Evolutionary conservation across 2,888 invertebrate genomes (phyloP).

Genomic region (Tryphoninae sp.): DNA sequence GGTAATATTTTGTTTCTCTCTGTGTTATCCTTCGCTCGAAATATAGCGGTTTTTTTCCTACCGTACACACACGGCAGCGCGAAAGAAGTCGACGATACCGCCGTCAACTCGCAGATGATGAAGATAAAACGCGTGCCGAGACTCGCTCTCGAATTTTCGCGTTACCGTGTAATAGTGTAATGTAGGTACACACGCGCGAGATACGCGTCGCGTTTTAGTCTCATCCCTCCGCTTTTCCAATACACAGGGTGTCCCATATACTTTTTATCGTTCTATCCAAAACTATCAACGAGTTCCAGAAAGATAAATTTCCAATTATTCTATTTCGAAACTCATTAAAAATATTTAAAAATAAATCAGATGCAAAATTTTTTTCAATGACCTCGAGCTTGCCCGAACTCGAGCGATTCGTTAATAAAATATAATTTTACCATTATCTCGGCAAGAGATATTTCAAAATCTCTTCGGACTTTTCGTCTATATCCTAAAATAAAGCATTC

Average conservation of each 20-base stretch:
- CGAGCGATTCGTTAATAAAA: no score
- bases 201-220: slow-evolving; percentile 19
- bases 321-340: not conserved
- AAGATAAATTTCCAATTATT: not conserved
- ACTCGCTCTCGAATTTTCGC: slow-evolving; percentile 19
- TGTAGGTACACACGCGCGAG: slow-evolving; percentile 25
- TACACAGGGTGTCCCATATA: slow-evolving; percentile 9
- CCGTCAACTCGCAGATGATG: slow-evolving; percentile 49
- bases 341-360: not conserved
- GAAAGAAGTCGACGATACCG: slow-evolving; percentile 36
- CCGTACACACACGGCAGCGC: not conserved
- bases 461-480: no score
- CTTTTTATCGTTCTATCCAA: not conserved
- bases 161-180: not conserved
- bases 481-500: no score
- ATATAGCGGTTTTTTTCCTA: not conserved
- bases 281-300: not conserved
- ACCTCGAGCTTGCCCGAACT: no score
- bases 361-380: no score
- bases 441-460: no score
- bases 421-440: no score
- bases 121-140: slow-evolving; percentile 49
- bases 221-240: slow-evolving; percentile 14
- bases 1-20: slow-evolving; percentile 3
- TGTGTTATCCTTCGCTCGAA: not conserved